phyloP scores from a whole-genome alignment of 2,888 invertebrate genomes.

The Drosophila mettleri region DNA sequence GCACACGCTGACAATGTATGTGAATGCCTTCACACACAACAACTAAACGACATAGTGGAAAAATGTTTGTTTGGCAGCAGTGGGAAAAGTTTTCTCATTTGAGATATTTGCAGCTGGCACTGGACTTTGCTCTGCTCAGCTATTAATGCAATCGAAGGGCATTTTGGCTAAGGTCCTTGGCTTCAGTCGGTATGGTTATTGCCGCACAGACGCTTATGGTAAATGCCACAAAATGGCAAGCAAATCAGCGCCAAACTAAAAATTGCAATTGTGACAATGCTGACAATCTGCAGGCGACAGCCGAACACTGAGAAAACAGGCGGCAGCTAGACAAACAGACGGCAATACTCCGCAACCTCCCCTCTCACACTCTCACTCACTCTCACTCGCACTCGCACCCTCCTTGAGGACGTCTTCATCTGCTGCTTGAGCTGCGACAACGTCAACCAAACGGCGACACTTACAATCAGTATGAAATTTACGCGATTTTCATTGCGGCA shows the following conservation, averaged over 20 bases:
- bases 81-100: conserved; percentile 73
- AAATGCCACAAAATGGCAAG: conserved; percentile 77
- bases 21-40: conserved; percentile 7
- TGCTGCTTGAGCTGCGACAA: conserved; percentile 33
- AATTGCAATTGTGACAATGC: conserved; percentile 80
- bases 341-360: conserved; percentile 39
- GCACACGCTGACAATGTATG: conserved; percentile 26
- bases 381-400: neutral
- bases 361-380: too few species aligned
- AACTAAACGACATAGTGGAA: conserved; percentile 34
- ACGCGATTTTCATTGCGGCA: conserved; percentile 81
- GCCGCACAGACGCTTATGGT: conserved; percentile 55
- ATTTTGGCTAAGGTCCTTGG: conserved; percentile 59
- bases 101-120: conserved; percentile 70
- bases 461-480: conserved; percentile 81
- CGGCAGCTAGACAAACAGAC: conserved; percentile 63
- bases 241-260: conserved; percentile 68
- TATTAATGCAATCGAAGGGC: conserved; percentile 72
- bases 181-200: conserved; percentile 13
- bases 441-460: conserved; percentile 76
- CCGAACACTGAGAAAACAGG: conserved; percentile 24
- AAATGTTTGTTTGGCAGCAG: conserved; percentile 27
- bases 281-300: conserved; percentile 81
- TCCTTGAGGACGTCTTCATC: conserved; percentile 47
- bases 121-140: conserved; percentile 23